Evolutionary conservation across 2,888 invertebrate genomes (phyloP), one percentile per base, ranked within the genome.

Genomic region (Morpho deidamia): DNA sequence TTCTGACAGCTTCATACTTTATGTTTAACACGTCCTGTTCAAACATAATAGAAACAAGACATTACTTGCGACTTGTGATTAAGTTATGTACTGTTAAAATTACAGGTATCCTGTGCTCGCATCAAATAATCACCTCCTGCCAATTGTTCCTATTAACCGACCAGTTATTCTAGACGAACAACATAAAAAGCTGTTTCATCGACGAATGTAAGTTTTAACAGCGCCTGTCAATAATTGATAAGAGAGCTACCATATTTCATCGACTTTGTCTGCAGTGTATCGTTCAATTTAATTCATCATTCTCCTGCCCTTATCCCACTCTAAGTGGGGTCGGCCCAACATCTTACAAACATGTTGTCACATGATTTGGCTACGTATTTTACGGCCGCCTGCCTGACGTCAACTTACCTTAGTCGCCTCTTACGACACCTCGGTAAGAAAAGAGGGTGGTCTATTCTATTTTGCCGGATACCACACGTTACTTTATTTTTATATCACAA

Each of bases 141-240:
- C 59, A 60, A 53, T 50, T 57, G 56, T 54, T 60, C 55, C 45
- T 59, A 51, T 58, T 46, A 58, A 62, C 63, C 59, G 57, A 59
- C 62, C 50, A 54, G 62, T 64, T 62, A 59, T 58, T 37, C 49
- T 41, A 56, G 61, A 58, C 32, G 44, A 71, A 72, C 76, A 71
- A 72, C 69, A 71, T 79, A 83, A 84, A 75, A 71, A 78, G 75
- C 74, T 67, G 75, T 73, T 76, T 76, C 72, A 74, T 23, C 23
- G 83, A 77, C 79, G 81, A 80, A 85, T 81, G 81, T 72, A 63
- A 65, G 67, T 64, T 69, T 70, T 71, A 74, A 75, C 76, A 78
- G 73, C 76, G 76, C 73, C 75, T 71, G 66, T 75, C 78, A 78
- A 83, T 84, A 82, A 84, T 79, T 76, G 72, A 71, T 70, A 76